Conservation (phyloP, 1,140 invertebrate genomes). For the Propsilocerus akamusi region DNA sequence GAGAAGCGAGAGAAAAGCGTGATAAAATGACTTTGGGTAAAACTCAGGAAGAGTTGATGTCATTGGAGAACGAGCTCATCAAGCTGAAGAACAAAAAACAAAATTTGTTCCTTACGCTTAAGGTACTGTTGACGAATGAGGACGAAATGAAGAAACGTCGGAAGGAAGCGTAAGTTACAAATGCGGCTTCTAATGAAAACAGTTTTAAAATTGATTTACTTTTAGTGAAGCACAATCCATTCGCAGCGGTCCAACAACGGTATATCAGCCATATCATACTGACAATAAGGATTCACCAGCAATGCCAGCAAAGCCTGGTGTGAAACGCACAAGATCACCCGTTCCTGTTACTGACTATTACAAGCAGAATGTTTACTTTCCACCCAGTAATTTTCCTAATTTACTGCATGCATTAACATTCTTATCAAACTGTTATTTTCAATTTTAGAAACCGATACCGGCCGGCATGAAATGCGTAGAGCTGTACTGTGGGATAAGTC, state of each 20-base stretch:
- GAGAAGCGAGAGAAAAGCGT: background rate
- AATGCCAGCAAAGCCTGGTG: background rate
- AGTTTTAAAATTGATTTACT: background rate
- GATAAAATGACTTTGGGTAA: background rate
- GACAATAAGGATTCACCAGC: too few species aligned
- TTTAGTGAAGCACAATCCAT: background rate
- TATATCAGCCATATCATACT: background rate
- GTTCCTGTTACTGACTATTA: background rate
- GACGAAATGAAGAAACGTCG: background rate
- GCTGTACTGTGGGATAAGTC: background rate
- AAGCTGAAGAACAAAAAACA: background rate
- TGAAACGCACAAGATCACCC: background rate
- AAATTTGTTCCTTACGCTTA: background rate
- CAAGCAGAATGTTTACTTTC: background rate
- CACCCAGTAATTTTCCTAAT: background rate
- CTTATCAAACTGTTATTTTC: background rate
- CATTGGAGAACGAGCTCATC: background rate
- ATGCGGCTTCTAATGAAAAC: background rate
- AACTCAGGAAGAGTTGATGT: background rate
- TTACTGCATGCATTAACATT: background rate
- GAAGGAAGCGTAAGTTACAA: background rate
- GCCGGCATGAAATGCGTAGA: background rate
- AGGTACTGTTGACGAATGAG: background rate
- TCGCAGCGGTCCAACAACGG: background rate
- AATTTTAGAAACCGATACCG: background rate